Conservation (phyloP, 2,888 invertebrate genomes). For the Rhyacophila evoluta region DNA sequence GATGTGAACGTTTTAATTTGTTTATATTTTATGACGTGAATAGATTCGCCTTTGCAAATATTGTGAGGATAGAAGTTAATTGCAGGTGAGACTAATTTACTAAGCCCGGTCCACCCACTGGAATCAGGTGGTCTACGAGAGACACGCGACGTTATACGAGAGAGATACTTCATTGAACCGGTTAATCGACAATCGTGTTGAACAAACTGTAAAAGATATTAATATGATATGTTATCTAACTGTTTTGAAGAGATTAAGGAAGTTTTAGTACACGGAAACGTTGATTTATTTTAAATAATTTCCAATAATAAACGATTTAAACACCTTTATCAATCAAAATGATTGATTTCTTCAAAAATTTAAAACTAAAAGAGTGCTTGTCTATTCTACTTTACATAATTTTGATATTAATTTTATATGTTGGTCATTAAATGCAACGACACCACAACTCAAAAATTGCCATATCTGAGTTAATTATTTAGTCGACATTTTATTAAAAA, state of each 20-base stretch:
- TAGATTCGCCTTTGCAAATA: background rate
- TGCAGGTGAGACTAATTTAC: conserved; percentile 12
- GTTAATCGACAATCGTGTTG: conserved; percentile 1
- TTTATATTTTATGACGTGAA: background rate
- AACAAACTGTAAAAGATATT: background rate
- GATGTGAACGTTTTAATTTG: background rate
- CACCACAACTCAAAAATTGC: too few species aligned
- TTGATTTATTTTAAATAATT: background rate
- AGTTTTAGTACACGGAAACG: background rate
- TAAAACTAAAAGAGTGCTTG: too few species aligned
- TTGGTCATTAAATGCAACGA: too few species aligned
- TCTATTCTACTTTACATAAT: too few species aligned
- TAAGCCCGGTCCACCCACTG: conserved; percentile 17
- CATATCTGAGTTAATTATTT: too few species aligned
- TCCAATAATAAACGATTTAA: background rate
- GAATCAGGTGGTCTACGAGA: conserved; percentile 10
- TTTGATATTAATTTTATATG: too few species aligned
- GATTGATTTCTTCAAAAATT: too few species aligned
- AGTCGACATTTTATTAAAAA: too few species aligned
- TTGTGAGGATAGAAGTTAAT: background rate
- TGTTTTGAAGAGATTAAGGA: background rate
- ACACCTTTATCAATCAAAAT: background rate
- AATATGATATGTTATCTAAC: background rate
- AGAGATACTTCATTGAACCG: background rate
- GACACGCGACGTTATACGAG: background rate